These are phyloP conservation scores for Pteria penguin DNA, from an alignment of 2,888 invertebrate species.

Conservation along the genomic window DNA sequence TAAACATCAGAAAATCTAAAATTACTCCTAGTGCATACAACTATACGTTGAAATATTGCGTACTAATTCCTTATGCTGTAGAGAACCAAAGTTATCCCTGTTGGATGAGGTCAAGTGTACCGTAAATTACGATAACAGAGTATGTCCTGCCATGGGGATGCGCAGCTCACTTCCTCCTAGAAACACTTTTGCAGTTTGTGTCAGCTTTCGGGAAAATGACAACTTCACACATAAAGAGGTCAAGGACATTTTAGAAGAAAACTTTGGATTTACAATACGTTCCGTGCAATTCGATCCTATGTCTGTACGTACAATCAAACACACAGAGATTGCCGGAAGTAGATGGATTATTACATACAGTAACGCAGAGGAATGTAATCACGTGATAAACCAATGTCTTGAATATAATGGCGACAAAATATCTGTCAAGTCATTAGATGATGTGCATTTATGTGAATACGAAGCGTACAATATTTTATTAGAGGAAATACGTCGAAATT, in stretches of 20 bases:
- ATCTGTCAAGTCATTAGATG: slow-evolving; percentile 21
- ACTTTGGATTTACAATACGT: slow-evolving; percentile 23
- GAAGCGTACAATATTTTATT: slow-evolving; percentile 18
- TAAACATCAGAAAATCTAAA: too few relatives aligned
- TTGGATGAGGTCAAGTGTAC: slow-evolving; percentile 32
- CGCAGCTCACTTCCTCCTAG: slow-evolving; percentile 9
- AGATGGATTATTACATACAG: slow-evolving; percentile 31
- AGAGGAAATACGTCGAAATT: background rate
- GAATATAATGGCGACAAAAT: slow-evolving; percentile 33
- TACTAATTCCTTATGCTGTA: too few relatives aligned
- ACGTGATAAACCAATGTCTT: slow-evolving; percentile 20
- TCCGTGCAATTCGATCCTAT: slow-evolving; percentile 35
- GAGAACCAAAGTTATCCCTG: slow-evolving; percentile 23
- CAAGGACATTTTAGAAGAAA: slow-evolving; percentile 5
- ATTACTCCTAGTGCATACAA: too few relatives aligned
- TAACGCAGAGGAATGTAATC: slow-evolving; percentile 6
- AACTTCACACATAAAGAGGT: slow-evolving; percentile 17
- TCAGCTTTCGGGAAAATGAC: slow-evolving; percentile 32
- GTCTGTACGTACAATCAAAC: slow-evolving; percentile 14
- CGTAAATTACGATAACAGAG: slow-evolving; percentile 25
- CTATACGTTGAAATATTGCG: too few relatives aligned
- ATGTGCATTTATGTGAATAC: slow-evolving; percentile 25
- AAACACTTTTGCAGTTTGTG: slow-evolving; percentile 30
- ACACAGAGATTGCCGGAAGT: slow-evolving; percentile 4
- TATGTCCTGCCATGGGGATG: slow-evolving; percentile 34